Base-by-base conservation (phyloP, 1,140 invertebrate species). In the Platyura marginata region DNA sequence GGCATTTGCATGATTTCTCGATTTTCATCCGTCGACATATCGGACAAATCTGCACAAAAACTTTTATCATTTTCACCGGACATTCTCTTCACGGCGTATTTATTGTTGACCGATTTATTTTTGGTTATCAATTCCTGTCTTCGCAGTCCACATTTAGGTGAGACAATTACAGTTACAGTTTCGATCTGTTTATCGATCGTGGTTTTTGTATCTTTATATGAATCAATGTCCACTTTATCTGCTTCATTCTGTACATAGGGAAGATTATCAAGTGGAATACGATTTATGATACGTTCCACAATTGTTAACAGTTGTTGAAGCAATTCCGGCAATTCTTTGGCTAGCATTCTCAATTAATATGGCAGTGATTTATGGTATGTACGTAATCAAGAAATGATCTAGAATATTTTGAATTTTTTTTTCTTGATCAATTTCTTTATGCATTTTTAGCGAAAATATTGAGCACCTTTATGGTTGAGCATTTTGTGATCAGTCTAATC, bases 261-360 rank as follows among this genome's bases (percentile, higher is more conserved):
- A 34, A 79, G 54, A 48, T 76, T 72, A 53, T 77, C 75, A 20
- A 77, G 52, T 21, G 74, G 74, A 20, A 38, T 13, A 21, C 74
- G 64, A 50, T 74, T 71, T 47, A 79, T 74, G 45, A 70, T 73
- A n/a, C 71, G 67, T 55, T 79, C 75, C 19, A 77, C 72, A 39
- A 70, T 72, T 18, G 78, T 69, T 33, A 79, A 57, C 20, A 78
- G 63, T 49, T 67, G 72, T 47, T 72, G 68, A 42, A 78, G 64
- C 44, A 76, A 62, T 44, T 70, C 67, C 16, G 72, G 71, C 34
- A 77, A 51, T 21, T 67, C 62, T 22, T 66, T 62, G 42, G 43
- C 45, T 40, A 51, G 43, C 49, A 51, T 47, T 44, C 46, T 47
- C 39, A 44, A 46, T 37, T 40, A 33, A 32, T 48, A 33, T 37